Conservation (phyloP, 2,113 vertebrate species). For the Sceloporus tristichus region DNA sequence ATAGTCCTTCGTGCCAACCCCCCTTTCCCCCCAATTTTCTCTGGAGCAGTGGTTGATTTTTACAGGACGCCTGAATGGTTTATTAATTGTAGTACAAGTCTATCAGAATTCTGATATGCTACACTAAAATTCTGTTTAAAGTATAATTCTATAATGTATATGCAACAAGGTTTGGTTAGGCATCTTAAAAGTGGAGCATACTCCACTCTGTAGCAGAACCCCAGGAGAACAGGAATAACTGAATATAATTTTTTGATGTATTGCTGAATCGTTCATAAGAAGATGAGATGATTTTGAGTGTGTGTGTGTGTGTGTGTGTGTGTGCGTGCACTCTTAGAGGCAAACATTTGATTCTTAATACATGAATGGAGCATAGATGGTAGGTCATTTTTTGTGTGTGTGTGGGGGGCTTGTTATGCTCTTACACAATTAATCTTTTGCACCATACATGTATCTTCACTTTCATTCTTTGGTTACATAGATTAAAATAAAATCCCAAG, state of each 20-base stretch:
- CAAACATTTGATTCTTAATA: not conserved
- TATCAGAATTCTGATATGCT: not conserved
- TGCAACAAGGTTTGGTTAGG: not conserved
- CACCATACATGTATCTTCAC: accelerated
- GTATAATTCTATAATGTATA: conserved; percentile 1
- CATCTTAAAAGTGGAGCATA: conserved; percentile 37
- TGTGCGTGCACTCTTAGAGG: not conserved
- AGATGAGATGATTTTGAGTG: not conserved
- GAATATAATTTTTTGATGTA: conserved; percentile 9
- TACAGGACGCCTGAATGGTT: not conserved
- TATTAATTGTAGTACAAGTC: not conserved
- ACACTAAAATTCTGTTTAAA: conserved; percentile 17
- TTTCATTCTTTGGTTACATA: not conserved
- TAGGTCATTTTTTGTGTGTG: not conserved
- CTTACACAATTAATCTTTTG: conserved; percentile 19
- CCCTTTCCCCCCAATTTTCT: not conserved
- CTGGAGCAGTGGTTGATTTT: not conserved
- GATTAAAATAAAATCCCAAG: conserved; percentile 7
- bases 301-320: no score
- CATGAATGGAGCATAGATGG: conserved; percentile 1
- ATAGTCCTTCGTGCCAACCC: not conserved
- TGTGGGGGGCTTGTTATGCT: accelerated
- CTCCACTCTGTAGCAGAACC: conserved; percentile 7
- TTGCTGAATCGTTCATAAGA: not conserved
- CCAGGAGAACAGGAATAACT: conserved; percentile 16